Conservation (phyloP, 2,888 invertebrate genomes). For the Peribatodes rhomboidaria region DNA sequence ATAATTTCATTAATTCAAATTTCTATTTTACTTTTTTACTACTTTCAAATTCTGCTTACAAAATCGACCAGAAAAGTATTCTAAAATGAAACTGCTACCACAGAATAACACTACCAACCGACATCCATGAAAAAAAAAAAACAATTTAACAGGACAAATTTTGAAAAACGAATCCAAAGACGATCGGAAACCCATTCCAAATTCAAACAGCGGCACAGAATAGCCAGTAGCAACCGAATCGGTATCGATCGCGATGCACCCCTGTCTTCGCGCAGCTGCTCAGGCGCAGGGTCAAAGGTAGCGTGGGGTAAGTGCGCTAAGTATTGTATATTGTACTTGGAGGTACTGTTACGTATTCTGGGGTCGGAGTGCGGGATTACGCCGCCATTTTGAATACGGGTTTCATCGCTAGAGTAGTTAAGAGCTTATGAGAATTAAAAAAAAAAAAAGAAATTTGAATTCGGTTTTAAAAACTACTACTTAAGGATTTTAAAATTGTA, state of each 20-base stretch:
- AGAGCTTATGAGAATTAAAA: too few species aligned
- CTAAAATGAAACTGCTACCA: too few species aligned
- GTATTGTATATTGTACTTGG: slow-evolving; percentile 56
- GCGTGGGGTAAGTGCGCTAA: slow-evolving; percentile 62
- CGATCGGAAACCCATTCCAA: slow-evolving; percentile 46
- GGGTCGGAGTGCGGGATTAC: slow-evolving; percentile 67
- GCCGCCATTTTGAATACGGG: slow-evolving; percentile 67
- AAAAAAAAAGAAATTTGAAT: too few species aligned
- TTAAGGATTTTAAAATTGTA: too few species aligned
- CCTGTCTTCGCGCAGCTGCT: slow-evolving; percentile 82
- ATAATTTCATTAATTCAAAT: too few species aligned
- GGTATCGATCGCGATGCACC: slow-evolving; percentile 77
- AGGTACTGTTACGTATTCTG: slow-evolving; percentile 23
- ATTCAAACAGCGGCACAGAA: slow-evolving; percentile 34
- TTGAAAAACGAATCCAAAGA: slow-evolving; percentile 20
- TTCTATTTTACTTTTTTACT: too few species aligned
- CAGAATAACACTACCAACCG: too few species aligned
- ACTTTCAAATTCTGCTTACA: too few species aligned
- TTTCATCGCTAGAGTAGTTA: too few species aligned
- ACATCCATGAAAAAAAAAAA: neutral
- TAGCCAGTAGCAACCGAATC: slow-evolving; percentile 36
- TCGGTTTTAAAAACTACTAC: too few species aligned
- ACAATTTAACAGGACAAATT: too few species aligned
- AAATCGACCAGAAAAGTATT: too few species aligned
- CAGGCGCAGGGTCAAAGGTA: slow-evolving; percentile 82